Base-by-base conservation (phyloP, 1,140 invertebrate species). In the Aleiodes sp. region DNA sequence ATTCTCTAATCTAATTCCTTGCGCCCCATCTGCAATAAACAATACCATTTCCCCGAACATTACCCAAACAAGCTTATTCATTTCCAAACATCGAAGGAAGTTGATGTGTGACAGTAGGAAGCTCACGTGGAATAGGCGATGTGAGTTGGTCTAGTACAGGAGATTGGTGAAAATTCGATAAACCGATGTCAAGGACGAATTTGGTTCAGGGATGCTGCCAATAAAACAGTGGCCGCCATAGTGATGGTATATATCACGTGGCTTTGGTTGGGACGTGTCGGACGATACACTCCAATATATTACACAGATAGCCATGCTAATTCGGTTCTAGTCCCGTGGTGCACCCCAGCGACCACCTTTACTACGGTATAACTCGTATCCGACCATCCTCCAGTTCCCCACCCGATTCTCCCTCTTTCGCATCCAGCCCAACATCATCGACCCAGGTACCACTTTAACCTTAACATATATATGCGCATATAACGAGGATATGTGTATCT, bases 261-360 rank as follows among this genome's bases (percentile, higher is more conserved):
- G 72, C 24, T 65, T 64, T 64, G 73, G 67, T 64, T 67, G n/a
- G 72, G 33, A 70, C 77, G 72, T 76, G 77, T 78, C 70, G 76
- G 70, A 78, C 76, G 76, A 80, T 80, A 79, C 75, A 78, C 73
- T 79, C 76, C 76, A 81, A 80, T 80, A 80, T 81, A 81, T 81
- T 79, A 81, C 72, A 70, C 73, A 80, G 78, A 81, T 80, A 80
- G 78, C 74, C 79, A 80, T 79, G 79, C 78, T 81, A 81, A 81
- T 81, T 81, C 78, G 73, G 71, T 41, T 69, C 21, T 46, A 46
- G 67, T 39, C 19, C 37, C 60, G 35, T 19, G 33, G 35, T 62
- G 16, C 33, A 24, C 60, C 35, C 33, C 2, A 62, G 31, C 21
- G 60, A 62, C 60, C 33, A 35, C 31, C 60, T 62, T 62, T 62